Base-by-base conservation (phyloP, 1,140 invertebrate species). In the Drosophila auraria region DNA sequence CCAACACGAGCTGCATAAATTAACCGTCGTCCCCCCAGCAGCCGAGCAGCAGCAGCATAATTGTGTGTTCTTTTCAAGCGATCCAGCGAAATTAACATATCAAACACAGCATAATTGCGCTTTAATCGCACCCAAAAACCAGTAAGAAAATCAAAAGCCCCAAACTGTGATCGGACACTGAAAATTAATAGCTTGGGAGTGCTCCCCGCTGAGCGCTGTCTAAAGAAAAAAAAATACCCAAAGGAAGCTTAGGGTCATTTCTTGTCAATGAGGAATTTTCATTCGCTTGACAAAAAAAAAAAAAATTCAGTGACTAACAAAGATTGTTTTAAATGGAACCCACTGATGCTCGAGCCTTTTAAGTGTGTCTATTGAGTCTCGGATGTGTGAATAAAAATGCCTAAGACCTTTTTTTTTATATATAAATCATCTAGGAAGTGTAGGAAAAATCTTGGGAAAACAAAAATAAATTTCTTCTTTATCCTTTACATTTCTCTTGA, bases 21-120 rank as follows among this genome's bases (percentile, higher is more conserved):
- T 91, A 90, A 30, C 56, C 12, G 27, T 30, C 27, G 20, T 61
- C 54, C 25, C 40, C 33, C 20, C 27, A 40, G 64, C 64, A 40
- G 3, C 54, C 0, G 2, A 8, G 17, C 17, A 38, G 12, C 33
- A 56, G 33, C 49, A 68, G 45, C 73, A 79, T 72, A 71, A 78
- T 66, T 78, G 77, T 83, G 82, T 77, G 83, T 80, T 89, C 73
- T 89, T 40, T 65, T 75, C 61, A 61, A 89, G 60, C 81, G 63
- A 69, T 69, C 68, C 77, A 80, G 51, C 50, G 44, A 51, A 90
- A 90, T 90, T 90, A 87, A 78, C 86, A 90, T 90, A 91, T 90
- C 87, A 90, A 90, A 91, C 79, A 82, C 79, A 90, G 76, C 86
- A 90, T 90, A 91, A 90, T 90, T 90, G 86, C 87, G 69, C 76